phyloP scores from a whole-genome alignment of 2,797 vertebrate species.

The Falco concolor region DNA sequence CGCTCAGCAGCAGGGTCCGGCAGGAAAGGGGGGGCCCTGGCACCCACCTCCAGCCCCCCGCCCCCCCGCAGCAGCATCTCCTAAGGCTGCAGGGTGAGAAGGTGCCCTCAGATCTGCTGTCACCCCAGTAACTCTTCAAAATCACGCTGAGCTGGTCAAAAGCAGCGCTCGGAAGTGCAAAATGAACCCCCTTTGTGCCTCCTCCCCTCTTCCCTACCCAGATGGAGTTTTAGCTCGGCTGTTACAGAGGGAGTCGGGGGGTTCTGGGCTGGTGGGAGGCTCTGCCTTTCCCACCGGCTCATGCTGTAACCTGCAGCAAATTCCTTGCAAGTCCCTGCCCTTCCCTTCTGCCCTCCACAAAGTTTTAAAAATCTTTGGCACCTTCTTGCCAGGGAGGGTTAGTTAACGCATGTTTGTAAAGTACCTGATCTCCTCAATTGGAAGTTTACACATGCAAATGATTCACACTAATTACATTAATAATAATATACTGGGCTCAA shows the following conservation, averaged over 20 bases:
- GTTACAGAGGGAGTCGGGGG: background rate
- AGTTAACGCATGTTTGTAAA: conserved; percentile 21
- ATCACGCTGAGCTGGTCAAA: background rate
- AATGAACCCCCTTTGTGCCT: background rate
- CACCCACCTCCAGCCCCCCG: accelerated
- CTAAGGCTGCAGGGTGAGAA: background rate
- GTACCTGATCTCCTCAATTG: conserved; percentile 8
- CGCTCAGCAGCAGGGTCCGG: accelerated
- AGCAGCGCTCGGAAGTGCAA: background rate
- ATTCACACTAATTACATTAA: conserved; percentile 51
- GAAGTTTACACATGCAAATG: conserved; percentile 52
- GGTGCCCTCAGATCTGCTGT: background rate
- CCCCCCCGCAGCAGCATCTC: background rate
- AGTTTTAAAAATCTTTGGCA: background rate
- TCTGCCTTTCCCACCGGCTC: background rate
- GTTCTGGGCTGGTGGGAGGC: background rate
- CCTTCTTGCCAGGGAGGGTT: background rate
- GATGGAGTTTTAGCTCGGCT: background rate
- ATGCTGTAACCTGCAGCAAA: background rate
- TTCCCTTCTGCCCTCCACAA: background rate
- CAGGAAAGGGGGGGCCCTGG: background rate
- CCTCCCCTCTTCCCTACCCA: background rate
- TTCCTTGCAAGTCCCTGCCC: background rate
- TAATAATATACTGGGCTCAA: conserved; percentile 23
- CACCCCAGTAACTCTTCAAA: background rate